Evolutionary conservation across 2,888 invertebrate species (phyloP), one percentile per base, ranked within the genome.

Genomic region (Cryptus armator): DNA sequence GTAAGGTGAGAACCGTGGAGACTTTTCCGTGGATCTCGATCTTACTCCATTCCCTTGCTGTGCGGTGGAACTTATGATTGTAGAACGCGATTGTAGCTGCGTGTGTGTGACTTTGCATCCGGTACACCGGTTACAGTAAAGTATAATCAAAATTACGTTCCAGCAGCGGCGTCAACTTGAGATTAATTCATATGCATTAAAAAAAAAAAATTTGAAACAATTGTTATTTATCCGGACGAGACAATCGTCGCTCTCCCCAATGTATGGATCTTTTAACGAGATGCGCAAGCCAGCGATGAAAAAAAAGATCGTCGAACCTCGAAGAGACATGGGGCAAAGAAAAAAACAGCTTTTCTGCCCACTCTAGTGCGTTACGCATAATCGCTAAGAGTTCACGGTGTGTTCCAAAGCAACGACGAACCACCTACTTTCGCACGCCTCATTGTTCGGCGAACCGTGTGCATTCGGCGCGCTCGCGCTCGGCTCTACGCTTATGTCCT

Each of bases 1-100:
- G 83, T 78, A 83, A 83, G 68, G 68, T 78, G 83, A 83, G 78
- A 83, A 83, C 72, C 83, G 83, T 83, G 74, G 72, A 83, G 56
- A 78, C 51, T 70, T 32, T 68, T 74, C 51, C 68, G 43, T 67
- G 37, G 14, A n/a, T 46, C 67, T 68, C 44, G n/a, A 12, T 44
- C 56, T 16, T 12, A 24, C 64, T 64, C 59, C 37, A 7, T 37
- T 5, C 37, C 37, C 9, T 37, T 37, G 48, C 29, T 59, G 29
- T 62, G 6, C 62, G 53, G 43, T 7, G 79, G 62, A 37, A 70
- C 70, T 59, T 43, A 81, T 7, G 74, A 81, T 74, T 74, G 74
- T 67, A 56, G 56, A 37, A 81, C 66, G 44, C 46, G 46, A 74
- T 74, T 68, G 46, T 56, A 66, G 66, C 64, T 24, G 24, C 59